Evolutionary conservation across 2,888 invertebrate genomes (phyloP).

Genomic region (Meiosimyza decipiens): DNA sequence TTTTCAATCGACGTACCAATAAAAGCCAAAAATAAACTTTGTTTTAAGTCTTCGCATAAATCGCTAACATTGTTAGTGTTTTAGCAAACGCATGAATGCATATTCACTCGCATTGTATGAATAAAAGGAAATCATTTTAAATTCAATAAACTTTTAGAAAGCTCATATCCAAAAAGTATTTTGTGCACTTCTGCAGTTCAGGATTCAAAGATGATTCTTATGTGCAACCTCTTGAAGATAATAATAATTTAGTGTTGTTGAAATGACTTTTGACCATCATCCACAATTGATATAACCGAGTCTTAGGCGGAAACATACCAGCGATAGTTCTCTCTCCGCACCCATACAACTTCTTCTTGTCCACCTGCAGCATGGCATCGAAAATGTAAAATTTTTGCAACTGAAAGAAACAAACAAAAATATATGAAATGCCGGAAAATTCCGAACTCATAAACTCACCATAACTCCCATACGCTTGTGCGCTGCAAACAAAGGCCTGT

Average conservation of each 20-base stretch:
- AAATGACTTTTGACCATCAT: conserved; percentile 69
- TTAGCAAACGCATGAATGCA: conserved; percentile 23
- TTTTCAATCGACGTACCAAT: no score
- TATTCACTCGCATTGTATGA: conserved; percentile 1
- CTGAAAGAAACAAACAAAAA: conserved; percentile 36
- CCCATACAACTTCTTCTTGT: conserved; percentile 33
- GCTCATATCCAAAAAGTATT: conserved; percentile 27
- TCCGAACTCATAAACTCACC: conserved; percentile 32
- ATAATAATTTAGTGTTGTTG: conserved; percentile 69
- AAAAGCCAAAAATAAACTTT: no score
- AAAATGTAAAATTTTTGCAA: conserved; percentile 7
- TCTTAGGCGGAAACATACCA: no score
- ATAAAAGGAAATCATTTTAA: conserved; percentile 46
- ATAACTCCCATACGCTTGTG: conserved; percentile 19
- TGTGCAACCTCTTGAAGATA: conserved; percentile 68
- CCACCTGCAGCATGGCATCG: background rate
- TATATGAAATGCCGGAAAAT: conserved; percentile 31
- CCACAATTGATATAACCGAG: conserved; percentile 51
- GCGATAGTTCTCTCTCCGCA: conserved; percentile 10
- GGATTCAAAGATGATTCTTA: conserved; percentile 44
- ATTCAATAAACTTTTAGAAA: conserved; percentile 46
- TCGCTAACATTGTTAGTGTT: no score
- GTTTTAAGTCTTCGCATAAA: no score
- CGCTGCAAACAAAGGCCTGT: conserved; percentile 48
- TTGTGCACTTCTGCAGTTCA: conserved; percentile 15